A percentile compares a stretch with the other conserved stretches of the same genome.
phyloP scores from a whole-genome alignment of 2,888 invertebrate genomes.

The Smittia aterrima region DNA sequence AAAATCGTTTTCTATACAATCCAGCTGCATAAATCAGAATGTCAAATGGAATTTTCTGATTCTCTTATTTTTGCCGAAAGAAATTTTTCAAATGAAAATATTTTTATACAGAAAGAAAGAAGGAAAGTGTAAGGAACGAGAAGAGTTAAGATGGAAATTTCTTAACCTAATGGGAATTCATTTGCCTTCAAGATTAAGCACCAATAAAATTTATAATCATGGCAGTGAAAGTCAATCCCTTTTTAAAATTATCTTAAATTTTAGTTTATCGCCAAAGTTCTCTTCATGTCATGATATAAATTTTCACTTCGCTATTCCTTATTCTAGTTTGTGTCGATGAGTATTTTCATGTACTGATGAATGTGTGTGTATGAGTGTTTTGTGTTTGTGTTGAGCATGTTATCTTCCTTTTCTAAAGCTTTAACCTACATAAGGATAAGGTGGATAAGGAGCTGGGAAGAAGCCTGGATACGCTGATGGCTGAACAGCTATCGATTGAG shows the following conservation, averaged over 20 bases:
- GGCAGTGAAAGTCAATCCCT: too few species aligned
- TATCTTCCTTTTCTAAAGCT: neutral
- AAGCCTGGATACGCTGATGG: slow-evolving; percentile 72
- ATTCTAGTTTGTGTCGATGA: neutral
- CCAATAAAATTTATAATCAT: too few species aligned
- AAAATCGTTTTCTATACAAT: neutral
- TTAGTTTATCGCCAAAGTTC: too few species aligned
- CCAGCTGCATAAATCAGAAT: neutral
- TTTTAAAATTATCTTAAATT: too few species aligned
- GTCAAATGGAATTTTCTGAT: too few species aligned
- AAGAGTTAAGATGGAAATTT: too few species aligned
- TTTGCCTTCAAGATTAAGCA: too few species aligned
- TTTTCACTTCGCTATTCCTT: neutral
- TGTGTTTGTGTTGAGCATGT: neutral
- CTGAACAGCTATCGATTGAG: slow-evolving; percentile 73
- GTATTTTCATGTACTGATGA: slow-evolving; percentile 3
- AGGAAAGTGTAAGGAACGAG: neutral
- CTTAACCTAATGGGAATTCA: too few species aligned
- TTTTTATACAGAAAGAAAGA: neutral
- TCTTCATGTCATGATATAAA: too few species aligned
- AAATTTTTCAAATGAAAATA: too few species aligned
- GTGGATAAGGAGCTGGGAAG: slow-evolving; percentile 72
- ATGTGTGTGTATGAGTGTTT: neutral
- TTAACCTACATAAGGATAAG: slow-evolving; percentile 67
- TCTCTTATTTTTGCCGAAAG: too few species aligned